Conservation (phyloP, 1,140 invertebrate genomes). For the Temnothorax nylanderi region DNA sequence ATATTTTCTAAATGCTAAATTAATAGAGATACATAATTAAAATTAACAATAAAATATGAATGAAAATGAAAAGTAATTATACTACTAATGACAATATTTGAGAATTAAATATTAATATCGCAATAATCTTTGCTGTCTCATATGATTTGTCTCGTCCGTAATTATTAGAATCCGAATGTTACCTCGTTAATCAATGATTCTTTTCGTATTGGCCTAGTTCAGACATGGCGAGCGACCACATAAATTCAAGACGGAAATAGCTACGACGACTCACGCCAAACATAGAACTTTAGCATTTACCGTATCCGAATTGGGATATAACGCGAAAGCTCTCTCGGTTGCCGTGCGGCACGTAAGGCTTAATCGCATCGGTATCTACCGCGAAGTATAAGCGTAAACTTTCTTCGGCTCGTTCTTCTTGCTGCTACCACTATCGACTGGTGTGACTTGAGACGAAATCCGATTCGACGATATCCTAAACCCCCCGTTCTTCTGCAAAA, state of each 20-base stretch:
- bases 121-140: not conserved
- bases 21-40: not conserved
- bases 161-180: not conserved
- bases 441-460: not conserved
- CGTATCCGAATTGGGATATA: conserved; percentile 34
- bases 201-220: conserved; percentile 8
- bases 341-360: conserved; percentile 30
- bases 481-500: conserved; percentile 12
- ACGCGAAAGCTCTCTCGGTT: conserved; percentile 32
- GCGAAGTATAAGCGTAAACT: conserved; percentile 56
- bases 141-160: not conserved
- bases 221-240: not conserved
- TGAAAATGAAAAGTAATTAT: not conserved
- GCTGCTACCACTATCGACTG: not conserved
- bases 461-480: conserved; percentile 12
- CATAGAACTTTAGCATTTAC: conserved; percentile 42
- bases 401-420: conserved; percentile 48
- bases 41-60: not conserved
- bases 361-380: conserved; percentile 49
- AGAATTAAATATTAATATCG: not conserved
- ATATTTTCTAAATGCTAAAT: not conserved
- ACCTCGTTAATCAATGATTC: not conserved
- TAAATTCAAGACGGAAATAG: conserved; percentile 30
- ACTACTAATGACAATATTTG: not conserved
- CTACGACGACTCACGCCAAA: conserved; percentile 15